These are phyloP conservation scores for Pristionchus mayeri DNA, from an alignment of 2,888 invertebrate species.

Conservation along the genomic window DNA sequence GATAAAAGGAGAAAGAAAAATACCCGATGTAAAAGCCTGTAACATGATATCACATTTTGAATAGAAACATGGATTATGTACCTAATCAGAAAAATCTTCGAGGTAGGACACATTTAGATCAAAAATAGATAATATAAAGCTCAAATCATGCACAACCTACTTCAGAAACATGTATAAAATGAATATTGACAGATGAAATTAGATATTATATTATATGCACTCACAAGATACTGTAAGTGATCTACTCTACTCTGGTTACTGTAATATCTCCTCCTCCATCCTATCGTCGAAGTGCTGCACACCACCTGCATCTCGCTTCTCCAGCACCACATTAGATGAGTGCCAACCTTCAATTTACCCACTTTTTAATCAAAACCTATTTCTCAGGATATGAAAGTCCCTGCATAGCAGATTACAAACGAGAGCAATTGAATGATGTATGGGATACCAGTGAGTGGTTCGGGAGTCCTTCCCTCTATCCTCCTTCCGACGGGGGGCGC, in stretches of 20 bases:
- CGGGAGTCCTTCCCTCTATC: conserved; percentile 28
- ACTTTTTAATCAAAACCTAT: too few species aligned
- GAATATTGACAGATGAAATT: neutral
- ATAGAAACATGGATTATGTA: conserved; percentile 23
- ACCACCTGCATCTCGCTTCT: neutral
- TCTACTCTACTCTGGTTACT: conserved; percentile 33
- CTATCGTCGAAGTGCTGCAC: conserved; percentile 6
- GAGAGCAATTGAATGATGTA: neutral
- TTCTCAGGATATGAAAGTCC: too few species aligned
- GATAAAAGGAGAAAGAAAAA: neutral
- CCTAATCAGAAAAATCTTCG: conserved; percentile 1
- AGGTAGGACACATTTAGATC: conserved; percentile 2
- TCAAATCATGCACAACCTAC: neutral
- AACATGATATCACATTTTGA: conserved; percentile 8
- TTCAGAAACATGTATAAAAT: neutral
- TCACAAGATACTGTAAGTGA: neutral
- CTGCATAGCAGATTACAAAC: neutral
- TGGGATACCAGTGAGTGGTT: conserved; percentile 12
- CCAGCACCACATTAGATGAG: conserved; percentile 10
- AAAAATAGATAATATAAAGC: conserved; percentile 14
- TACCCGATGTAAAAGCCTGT: neutral
- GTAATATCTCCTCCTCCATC: conserved; percentile 34
- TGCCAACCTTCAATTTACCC: conserved; percentile 46
- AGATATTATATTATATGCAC: neutral
- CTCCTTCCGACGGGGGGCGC: neutral